phyloP scores from a whole-genome alignment of 1,140 invertebrate genomes.

The Piezodorus guildinii region DNA sequence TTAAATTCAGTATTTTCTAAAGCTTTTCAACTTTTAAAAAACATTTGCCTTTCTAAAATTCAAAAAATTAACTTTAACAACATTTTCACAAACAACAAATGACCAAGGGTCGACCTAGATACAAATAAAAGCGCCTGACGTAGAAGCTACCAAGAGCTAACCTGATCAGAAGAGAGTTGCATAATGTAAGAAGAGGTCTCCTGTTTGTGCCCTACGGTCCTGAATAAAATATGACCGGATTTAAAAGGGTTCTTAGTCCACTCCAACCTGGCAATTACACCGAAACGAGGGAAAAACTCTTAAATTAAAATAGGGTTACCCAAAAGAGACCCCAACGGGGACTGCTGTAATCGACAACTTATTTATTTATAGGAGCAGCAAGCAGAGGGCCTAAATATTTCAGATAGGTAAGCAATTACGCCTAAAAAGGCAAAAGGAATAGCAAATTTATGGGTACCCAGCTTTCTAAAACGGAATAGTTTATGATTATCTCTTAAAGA shows the following conservation, averaged over 20 bases:
- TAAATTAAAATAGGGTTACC: background rate
- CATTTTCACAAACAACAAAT: no score
- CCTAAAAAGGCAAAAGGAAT: background rate
- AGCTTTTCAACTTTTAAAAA: no score
- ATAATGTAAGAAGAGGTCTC: background rate
- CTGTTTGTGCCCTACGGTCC: background rate
- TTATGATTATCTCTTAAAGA: no score
- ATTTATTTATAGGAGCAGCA: background rate
- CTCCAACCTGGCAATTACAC: background rate
- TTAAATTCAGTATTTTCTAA: no score
- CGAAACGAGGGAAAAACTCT: background rate
- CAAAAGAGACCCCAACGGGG: background rate
- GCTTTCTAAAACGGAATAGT: no score
- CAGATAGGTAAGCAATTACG: background rate
- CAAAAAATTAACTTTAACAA: no score
- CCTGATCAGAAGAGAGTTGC: background rate
- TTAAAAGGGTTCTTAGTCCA: background rate
- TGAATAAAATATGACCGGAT: constrained; percentile 5
- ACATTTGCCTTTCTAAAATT: no score
- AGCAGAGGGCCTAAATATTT: background rate
- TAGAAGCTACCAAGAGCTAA: background rate
- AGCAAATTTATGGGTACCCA: background rate
- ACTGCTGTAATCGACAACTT: background rate
- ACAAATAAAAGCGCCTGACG: no score
- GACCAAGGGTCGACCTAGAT: no score